Evolutionary conservation across 2,888 invertebrate genomes (phyloP), one percentile per base, ranked within the genome.

Genomic region (Suillia variegata): DNA sequence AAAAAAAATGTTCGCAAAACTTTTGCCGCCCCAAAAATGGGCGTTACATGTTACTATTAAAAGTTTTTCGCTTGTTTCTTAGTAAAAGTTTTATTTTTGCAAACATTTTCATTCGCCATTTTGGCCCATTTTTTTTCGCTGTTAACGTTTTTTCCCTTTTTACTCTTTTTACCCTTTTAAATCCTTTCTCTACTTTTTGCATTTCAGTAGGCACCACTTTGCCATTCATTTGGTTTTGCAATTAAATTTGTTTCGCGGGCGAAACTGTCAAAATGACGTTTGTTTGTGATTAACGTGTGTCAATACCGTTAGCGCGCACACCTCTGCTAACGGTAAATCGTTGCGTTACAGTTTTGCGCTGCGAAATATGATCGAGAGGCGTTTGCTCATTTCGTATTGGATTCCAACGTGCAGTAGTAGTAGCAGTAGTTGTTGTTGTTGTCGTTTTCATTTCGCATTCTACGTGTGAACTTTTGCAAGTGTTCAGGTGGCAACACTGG

Each of bases 261-360:
- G 38, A 38, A 38, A 38, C 45, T n/a, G 45, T 45, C 20, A 45
- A 45, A 45, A 12, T 45, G 45, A 45, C 45, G 20, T 45, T 45
- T n/a, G n/a, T n/a, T 45, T 45, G 13, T 45, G 45, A 45, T 45
- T 45, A 45, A 45, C 5, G 45, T 45, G 45, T 45, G 45, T 20
- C 18, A 18, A 20, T 18, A 45, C 18, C 20, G 17, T 45, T 45
- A 45, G 18, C 18, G 17, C 45, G 18, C 45, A 45, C n/a, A n/a
- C n/a, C n/a, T n/a, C n/a, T 45, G 45, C 45, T 20, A 20, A 3
- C 45, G 45, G 4, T 38, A 8, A 8, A 38, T 45, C 5, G 17
- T 5, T n/a, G 13, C 17, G 13, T 45, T 5, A 13, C 45, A 45
- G 45, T 45, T 45, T 17, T 20, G 5, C 18, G 5, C 17, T 38